These are phyloP conservation scores for Furnarius figulus DNA, from an alignment of 2,113 vertebrate genomes.

Conservation along the genomic window DNA sequence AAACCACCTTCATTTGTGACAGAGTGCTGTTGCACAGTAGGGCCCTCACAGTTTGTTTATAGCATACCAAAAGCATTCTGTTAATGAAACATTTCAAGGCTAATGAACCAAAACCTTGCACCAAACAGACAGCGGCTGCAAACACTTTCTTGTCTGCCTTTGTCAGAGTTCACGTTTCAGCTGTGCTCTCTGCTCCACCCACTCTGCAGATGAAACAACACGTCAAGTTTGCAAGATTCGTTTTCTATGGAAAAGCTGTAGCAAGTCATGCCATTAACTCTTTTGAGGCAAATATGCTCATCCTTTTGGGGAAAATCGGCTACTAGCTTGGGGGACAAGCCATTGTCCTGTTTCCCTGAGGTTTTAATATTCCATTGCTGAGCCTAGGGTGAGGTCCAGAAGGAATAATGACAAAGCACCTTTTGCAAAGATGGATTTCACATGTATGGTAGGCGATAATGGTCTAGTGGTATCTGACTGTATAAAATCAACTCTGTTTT, in stretches of 20 bases:
- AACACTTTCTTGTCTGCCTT: conserved; percentile 29
- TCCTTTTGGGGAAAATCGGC: background rate
- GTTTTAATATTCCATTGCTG: background rate
- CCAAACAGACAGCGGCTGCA: conserved; percentile 30
- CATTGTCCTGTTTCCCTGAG: background rate
- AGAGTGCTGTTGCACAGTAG: background rate
- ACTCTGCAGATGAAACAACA: conserved; percentile 83
- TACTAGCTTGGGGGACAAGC: background rate
- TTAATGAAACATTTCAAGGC: conserved; percentile 58
- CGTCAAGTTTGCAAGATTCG: conserved; percentile 1
- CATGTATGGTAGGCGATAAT: rapidly evolving
- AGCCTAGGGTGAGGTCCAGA: background rate
- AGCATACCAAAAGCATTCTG: conserved; percentile 22
- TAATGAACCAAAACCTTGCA: conserved; percentile 67
- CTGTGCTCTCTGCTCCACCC: conserved; percentile 65
- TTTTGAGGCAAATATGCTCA: background rate
- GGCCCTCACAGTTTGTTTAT: conserved; percentile 6
- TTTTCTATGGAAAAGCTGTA: background rate
- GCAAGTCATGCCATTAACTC: conserved; percentile 30
- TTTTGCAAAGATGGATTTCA: background rate
- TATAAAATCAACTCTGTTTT: background rate
- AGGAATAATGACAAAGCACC: background rate
- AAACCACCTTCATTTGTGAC: background rate
- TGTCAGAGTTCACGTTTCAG: conserved; percentile 72
- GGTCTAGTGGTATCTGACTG: background rate